These are phyloP conservation scores for Mormyrus proboscirostris DNA, from an alignment of 2,797 vertebrate species.

Conservation along the genomic window DNA sequence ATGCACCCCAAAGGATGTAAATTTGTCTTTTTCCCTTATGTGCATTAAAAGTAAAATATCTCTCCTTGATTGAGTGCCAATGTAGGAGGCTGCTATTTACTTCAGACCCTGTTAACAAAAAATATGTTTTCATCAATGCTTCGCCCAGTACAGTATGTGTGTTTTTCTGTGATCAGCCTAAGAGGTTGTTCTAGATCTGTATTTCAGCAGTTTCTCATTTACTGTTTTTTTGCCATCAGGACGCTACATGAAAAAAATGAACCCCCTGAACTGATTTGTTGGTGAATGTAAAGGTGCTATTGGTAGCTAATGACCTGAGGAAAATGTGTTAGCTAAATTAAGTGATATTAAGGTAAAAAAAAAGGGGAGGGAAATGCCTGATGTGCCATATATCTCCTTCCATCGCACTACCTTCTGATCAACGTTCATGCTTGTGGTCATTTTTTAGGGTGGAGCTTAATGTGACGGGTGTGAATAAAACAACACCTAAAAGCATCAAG, in stretches of 20 bases:
- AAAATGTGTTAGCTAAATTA: not conserved
- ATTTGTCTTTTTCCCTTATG: not conserved
- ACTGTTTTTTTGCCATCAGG: not conserved
- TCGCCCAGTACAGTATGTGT: not conserved
- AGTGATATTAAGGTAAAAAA: not conserved
- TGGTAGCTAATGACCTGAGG: not conserved
- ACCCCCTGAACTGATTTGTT: not conserved
- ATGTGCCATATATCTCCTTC: not conserved
- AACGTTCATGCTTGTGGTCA: not conserved
- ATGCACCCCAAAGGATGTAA: not conserved
- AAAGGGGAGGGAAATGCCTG: not conserved
- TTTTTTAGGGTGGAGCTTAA: not conserved
- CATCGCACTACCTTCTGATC: not conserved
- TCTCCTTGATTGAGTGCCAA: not conserved
- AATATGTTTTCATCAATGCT: not conserved
- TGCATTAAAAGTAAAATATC: slow-evolving; percentile 1
- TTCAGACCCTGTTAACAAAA: not conserved
- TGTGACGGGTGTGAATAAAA: not conserved
- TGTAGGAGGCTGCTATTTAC: not conserved
- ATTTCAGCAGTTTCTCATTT: not conserved
- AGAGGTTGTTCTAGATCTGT: not conserved
- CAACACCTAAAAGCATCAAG: not conserved
- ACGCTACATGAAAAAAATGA: not conserved
- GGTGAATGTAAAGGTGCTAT: not conserved
- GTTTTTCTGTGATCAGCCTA: not conserved